phyloP scores from a whole-genome alignment of 2,888 invertebrate species.

The Drosophila koepferae region DNA sequence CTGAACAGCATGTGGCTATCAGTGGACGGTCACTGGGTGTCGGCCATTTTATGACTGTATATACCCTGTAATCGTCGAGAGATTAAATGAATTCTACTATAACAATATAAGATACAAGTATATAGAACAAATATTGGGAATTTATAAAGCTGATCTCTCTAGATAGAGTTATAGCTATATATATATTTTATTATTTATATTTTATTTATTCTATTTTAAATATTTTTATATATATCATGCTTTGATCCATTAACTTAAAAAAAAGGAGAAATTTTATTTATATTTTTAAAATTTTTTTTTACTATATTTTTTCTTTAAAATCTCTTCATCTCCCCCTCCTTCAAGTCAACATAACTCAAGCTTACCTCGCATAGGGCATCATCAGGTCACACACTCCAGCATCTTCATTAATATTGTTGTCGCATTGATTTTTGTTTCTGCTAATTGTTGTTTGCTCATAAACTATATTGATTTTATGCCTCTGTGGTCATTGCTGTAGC shows the following conservation, averaged over 20 bases:
- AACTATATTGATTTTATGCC: constrained; percentile 54
- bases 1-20: constrained; percentile 21
- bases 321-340: not conserved
- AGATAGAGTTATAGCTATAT: too few relatives aligned
- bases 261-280: too few relatives aligned
- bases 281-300: too few relatives aligned
- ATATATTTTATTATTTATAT: too few relatives aligned
- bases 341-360: not conserved
- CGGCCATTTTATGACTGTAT: constrained; percentile 42
- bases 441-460: constrained; percentile 59
- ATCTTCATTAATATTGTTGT: constrained; percentile 30
- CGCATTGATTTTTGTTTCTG: constrained; percentile 56
- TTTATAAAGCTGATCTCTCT: too few relatives aligned
- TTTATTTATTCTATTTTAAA: too few relatives aligned
- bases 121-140: too few relatives aligned
- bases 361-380: not conserved
- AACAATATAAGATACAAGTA: too few relatives aligned
- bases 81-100: too few relatives aligned
- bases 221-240: too few relatives aligned
- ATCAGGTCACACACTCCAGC: not conserved
- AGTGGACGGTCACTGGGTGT: constrained; percentile 10
- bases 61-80: not conserved
- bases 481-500: constrained; percentile 41
- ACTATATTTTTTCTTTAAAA: too few relatives aligned
- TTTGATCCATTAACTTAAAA: too few relatives aligned